These are phyloP conservation scores for Myiothlypis chrysogaster DNA, from an alignment of 2,797 vertebrate species.

Conservation along the genomic window DNA sequence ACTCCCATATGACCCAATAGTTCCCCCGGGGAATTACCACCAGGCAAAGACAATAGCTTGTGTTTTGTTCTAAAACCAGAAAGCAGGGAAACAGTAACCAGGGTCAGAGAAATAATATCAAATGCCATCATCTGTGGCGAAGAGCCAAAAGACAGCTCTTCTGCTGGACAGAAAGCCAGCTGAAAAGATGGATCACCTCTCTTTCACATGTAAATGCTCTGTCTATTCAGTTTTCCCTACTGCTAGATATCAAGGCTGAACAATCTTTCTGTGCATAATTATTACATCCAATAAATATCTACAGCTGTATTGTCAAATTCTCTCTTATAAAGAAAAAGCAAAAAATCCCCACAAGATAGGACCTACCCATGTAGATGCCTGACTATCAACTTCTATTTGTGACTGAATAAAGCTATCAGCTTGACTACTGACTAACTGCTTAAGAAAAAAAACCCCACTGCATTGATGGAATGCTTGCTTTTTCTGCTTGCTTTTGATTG, in stretches of 20 bases:
- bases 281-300: neutral
- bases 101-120: neutral
- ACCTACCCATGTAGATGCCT: neutral
- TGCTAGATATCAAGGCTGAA: neutral
- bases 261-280: neutral
- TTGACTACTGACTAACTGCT: neutral
- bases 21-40: neutral
- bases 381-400: neutral
- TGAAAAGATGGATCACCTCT: neutral
- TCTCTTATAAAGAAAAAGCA: neutral
- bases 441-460: neutral
- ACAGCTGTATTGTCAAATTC: neutral
- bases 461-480: neutral
- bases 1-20: fast-evolving
- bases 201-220: neutral
- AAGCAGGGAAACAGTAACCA: neutral
- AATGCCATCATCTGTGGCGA: neutral
- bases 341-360: fast-evolving
- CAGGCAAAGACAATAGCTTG: neutral
- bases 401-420: neutral
- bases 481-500: neutral
- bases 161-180: neutral
- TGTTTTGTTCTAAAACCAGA: neutral
- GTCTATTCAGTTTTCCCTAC: neutral
- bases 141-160: neutral